Evolutionary conservation across 1,140 invertebrate genomes (phyloP).

Genomic region (Armadillidium nasatum): DNA sequence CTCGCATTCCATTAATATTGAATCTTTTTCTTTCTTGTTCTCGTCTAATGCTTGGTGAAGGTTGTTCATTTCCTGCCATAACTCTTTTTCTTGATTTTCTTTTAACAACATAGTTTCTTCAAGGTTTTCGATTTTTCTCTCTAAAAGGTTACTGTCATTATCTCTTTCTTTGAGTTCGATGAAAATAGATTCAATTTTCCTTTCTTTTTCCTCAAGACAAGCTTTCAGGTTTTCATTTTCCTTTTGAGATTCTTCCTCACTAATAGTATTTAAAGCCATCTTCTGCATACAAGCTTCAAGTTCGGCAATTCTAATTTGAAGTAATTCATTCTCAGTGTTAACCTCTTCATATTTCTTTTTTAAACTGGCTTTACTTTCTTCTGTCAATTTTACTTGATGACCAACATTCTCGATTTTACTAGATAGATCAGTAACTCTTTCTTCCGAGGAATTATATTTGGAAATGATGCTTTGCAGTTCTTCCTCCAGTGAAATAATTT

Average conservation of each 20-base stretch:
- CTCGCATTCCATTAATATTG: neutral
- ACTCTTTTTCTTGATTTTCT: neutral
- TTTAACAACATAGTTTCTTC: neutral
- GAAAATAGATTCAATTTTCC: neutral
- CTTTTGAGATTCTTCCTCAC: neutral
- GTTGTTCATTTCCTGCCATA: neutral
- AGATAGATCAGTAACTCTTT: no score
- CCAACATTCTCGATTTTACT: no score
- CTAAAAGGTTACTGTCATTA: neutral
- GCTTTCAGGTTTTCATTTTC: neutral
- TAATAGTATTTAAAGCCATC: neutral
- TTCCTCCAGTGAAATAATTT: no score
- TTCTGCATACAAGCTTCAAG: neutral
- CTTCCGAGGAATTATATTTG: no score
- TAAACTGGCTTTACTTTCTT: neutral
- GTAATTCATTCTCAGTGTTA: neutral
- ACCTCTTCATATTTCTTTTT: neutral
- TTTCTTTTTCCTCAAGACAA: neutral
- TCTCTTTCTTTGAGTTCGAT: neutral
- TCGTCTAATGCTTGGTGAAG: neutral
- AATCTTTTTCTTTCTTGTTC: neutral
- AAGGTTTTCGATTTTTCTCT: neutral
- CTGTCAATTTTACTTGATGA: no score
- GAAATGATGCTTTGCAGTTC: no score
- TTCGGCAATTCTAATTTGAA: neutral